Evolutionary conservation across 2,888 invertebrate species (phyloP), one percentile per base, ranked within the genome.

Genomic region (Pilophorus perplexus): DNA sequence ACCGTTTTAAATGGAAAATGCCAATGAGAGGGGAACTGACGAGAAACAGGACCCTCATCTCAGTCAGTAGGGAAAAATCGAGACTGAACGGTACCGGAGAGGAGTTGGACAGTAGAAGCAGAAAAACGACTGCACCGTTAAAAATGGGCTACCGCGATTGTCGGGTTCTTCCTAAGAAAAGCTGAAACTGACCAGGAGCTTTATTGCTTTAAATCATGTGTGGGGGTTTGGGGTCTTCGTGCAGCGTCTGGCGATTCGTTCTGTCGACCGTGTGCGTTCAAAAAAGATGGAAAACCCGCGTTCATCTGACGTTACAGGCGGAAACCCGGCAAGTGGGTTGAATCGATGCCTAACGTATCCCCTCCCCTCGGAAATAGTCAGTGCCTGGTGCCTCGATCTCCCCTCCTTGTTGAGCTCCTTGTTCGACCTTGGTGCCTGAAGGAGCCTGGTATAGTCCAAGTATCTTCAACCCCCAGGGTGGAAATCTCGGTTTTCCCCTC

Each of bases 291-390:
- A n/a, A n/a, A n/a, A n/a, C n/a, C n/a, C n/a, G n/a, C n/a, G n/a
- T n/a, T n/a, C n/a, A n/a, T n/a, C n/a, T n/a, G n/a, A 12, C 33
- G 12, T 28, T 52, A 28, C 14, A 14, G 8, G 48, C 52, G 28
- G 52, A 52, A 55, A 55, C 18, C 33, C 33, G 33, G 46, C n/a
- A 62, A 62, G 22, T 62, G 62, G 62, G 62, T 62, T 62, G 62
- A 62, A 62, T 62, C 62, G 62, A 62, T 62, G 62, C 38, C n/a
- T n/a, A n/a, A n/a, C n/a, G n/a, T n/a, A n/a, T n/a, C n/a, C n/a
- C n/a, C n/a, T n/a, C n/a, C n/a, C n/a, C n/a, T n/a, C n/a, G n/a
- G 27, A 8, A 14, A 27, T n/a, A 25, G 46, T n/a, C 37, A 14
- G 62, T 62, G 62, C 62, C 62, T 46, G 62, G 62, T 16, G 27